Evolutionary conservation across 2,888 invertebrate genomes (phyloP).

Genomic region (Blera fallax): DNA sequence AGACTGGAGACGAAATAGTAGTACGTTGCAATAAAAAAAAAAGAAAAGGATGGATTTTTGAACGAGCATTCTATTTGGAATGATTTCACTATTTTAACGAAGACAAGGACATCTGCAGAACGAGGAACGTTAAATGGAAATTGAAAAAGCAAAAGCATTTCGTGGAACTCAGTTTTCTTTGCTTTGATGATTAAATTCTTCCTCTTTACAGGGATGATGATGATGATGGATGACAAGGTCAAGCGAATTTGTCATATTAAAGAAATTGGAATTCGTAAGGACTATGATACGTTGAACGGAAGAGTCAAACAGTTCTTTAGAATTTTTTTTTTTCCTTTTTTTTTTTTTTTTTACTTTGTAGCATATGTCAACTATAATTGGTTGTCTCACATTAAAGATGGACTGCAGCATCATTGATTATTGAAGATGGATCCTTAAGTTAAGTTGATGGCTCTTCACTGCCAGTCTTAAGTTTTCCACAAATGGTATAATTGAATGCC

Average conservation of each 20-base stretch:
- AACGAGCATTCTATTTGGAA: conserved; percentile 38
- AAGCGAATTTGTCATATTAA: conserved; percentile 30
- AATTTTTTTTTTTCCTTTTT: too few relatives aligned
- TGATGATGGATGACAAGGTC: conserved; percentile 13
- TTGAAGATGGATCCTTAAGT: background rate
- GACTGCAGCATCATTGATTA: background rate
- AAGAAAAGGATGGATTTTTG: conserved; percentile 31
- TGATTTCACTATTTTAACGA: conserved; percentile 26
- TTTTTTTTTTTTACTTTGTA: background rate
- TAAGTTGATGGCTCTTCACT: too few relatives aligned
- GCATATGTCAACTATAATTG: background rate
- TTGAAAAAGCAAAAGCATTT: conserved; percentile 22
- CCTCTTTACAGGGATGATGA: background rate
- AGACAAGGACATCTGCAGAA: background rate
- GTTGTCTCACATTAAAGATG: background rate
- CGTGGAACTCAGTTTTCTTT: conserved; percentile 1
- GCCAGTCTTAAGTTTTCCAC: too few relatives aligned
- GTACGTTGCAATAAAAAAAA: background rate
- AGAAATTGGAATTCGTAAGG: background rate
- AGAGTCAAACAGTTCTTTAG: background rate
- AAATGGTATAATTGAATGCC: too few relatives aligned
- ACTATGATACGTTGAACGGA: background rate
- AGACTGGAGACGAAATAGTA: background rate
- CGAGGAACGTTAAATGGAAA: conserved; percentile 30
- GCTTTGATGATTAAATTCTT: conserved; percentile 49